Evolutionary conservation across 2,797 vertebrate species (phyloP).

Genomic region (Parotocinclus haroldoi): DNA sequence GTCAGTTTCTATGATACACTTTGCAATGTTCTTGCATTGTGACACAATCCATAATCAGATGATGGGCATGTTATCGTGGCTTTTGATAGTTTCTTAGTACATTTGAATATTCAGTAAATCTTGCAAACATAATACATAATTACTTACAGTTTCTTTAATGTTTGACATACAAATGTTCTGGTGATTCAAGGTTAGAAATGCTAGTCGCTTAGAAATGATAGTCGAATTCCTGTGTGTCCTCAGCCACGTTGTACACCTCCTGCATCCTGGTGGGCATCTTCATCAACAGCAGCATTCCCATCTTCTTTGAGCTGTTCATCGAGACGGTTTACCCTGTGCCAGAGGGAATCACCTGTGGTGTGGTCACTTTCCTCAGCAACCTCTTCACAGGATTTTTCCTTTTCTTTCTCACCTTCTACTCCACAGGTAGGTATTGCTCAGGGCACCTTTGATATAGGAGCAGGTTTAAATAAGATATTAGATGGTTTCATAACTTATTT

Average conservation of each 20-base stretch:
- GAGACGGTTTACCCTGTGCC: slow-evolving; percentile 97
- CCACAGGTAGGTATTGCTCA: slow-evolving; percentile 75
- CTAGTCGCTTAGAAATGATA: not conserved
- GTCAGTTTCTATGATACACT: no score
- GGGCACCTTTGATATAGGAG: not conserved
- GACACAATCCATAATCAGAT: no score
- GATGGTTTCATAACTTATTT: no score
- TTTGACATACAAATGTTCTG: no score
- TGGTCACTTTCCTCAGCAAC: slow-evolving; percentile 94
- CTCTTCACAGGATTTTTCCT: slow-evolving; percentile 90
- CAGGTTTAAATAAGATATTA: no score
- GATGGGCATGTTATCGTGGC: no score
- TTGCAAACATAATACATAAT: no score
- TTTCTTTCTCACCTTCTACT: slow-evolving; percentile 93
- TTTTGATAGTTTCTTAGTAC: no score
- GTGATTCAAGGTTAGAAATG: no score
- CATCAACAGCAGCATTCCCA: slow-evolving; percentile 92
- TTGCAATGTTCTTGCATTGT: no score
- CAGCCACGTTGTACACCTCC: slow-evolving; percentile 92
- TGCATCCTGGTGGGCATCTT: slow-evolving; percentile 96
- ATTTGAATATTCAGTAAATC: no score
- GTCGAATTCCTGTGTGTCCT: slow-evolving; percentile 2
- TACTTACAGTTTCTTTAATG: no score
- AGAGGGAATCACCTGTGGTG: slow-evolving; percentile 96
- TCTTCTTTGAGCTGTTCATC: slow-evolving; percentile 97